Percentiles rank a stretch among this genome's conserved stretches.
These are phyloP conservation scores for Pheosia tremula DNA, from an alignment of 2,888 invertebrate species.

Conservation along the genomic window DNA sequence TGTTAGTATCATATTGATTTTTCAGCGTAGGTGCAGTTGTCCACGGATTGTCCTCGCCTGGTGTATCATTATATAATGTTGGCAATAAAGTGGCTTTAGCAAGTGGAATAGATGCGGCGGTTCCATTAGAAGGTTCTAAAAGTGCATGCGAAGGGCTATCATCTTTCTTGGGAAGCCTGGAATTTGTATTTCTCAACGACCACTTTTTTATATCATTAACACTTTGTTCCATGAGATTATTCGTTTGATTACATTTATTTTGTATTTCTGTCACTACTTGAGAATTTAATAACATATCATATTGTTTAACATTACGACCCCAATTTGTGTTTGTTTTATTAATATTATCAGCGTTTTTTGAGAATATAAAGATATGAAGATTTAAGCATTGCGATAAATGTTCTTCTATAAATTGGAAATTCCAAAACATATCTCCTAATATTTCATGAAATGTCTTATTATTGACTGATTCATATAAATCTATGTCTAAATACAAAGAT, in stretches of 20 bases:
- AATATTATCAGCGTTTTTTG: conserved; percentile 27
- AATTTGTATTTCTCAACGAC: conserved; percentile 3
- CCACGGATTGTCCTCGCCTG: background rate
- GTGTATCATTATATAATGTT: background rate
- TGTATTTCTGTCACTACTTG: conserved; percentile 35
- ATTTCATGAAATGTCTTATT: conserved; percentile 15
- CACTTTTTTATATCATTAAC: conserved; percentile 34
- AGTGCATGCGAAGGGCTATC: background rate
- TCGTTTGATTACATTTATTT: conserved; percentile 38
- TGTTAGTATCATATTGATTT: background rate
- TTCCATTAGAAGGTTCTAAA: background rate
- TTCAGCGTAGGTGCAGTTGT: background rate
- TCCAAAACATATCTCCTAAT: conserved; percentile 18
- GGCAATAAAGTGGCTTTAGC: background rate
- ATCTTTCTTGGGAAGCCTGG: background rate
- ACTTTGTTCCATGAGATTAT: conserved; percentile 37
- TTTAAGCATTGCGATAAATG: conserved; percentile 43
- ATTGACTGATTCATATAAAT: conserved; percentile 12
- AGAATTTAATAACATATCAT: conserved; percentile 28
- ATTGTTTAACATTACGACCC: conserved; percentile 24
- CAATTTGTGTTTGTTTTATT: conserved; percentile 26
- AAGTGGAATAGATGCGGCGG: background rate
- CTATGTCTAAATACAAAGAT: conserved; percentile 30
- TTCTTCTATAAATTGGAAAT: conserved; percentile 31
- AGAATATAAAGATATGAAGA: conserved; percentile 40